These are phyloP conservation scores for Caenorhabditis briggsae DNA, from an alignment of 1,140 invertebrate genomes.

Conservation along the genomic window DNA sequence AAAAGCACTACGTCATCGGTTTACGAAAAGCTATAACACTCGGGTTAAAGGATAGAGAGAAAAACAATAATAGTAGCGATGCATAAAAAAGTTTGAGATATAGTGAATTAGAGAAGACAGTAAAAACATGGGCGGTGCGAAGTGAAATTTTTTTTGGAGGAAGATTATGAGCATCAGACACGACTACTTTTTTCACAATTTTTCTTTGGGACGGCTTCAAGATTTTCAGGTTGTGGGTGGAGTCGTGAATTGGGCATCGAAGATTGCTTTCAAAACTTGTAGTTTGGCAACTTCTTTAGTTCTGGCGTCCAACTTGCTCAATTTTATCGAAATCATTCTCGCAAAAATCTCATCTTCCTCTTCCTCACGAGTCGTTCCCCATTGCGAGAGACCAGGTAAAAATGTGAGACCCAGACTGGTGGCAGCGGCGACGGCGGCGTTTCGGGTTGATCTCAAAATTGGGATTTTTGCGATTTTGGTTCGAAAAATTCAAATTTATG, in stretches of 20 bases:
- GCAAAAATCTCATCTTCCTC: slow-evolving; percentile 63
- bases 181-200: neutral
- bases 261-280: slow-evolving; percentile 29
- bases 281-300: slow-evolving; percentile 37
- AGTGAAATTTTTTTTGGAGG: slow-evolving; percentile 16
- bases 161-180: slow-evolving; percentile 50
- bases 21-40: neutral
- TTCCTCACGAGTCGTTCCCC: slow-evolving; percentile 41
- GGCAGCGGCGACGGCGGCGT: slow-evolving; percentile 25
- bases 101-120: neutral
- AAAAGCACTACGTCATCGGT: slow-evolving; percentile 25
- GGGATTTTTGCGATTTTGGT: too few relatives aligned
- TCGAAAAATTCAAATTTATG: too few relatives aligned
- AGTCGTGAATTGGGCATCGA: slow-evolving; percentile 29
- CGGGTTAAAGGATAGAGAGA: neutral
- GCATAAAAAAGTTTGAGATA: neutral
- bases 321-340: slow-evolving; percentile 53
- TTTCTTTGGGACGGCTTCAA: neutral
- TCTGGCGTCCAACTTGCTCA: slow-evolving; percentile 31
- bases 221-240: neutral
- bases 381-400: slow-evolving; percentile 35
- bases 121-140: neutral
- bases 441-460: slow-evolving; percentile 2
- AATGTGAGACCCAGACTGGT: neutral
- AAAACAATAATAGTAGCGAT: neutral